Conservation (phyloP, 2,797 vertebrate species). For the Brachymystax lenok region DNA sequence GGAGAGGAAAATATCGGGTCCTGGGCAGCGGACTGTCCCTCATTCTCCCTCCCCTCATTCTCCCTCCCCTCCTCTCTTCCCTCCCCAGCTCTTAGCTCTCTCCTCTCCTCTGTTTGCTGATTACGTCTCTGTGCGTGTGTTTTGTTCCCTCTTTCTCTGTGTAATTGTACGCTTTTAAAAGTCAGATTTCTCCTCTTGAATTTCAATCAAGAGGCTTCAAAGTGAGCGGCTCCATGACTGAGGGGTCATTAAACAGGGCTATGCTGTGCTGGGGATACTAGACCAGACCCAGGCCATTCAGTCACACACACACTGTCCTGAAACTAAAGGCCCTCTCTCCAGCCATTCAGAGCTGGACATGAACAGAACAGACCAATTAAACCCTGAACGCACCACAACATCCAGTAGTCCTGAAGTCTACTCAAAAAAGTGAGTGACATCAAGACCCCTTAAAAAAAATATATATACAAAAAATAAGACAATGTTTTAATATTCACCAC, state of each 20-base stretch:
- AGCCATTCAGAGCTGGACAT: neutral
- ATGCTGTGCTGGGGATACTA: constrained; percentile 32
- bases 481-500: too few species aligned
- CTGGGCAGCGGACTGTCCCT: too few species aligned
- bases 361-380: constrained; percentile 28
- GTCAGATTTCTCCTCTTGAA: constrained; percentile 72
- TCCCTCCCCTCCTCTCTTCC: constrained; percentile 13
- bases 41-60: neutral
- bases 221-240: constrained; percentile 67
- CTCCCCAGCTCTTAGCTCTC: neutral
- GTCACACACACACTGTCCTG: neutral
- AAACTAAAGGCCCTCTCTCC: neutral
- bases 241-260: constrained; percentile 66
- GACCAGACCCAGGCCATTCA: neutral
- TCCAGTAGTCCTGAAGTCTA: constrained; percentile 10
- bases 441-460: neutral
- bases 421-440: neutral
- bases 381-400: neutral
- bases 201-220: constrained; percentile 80
- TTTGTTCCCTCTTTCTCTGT: constrained; percentile 24
- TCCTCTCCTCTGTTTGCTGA: constrained; percentile 30
- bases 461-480: too few species aligned
- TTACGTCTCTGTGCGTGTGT: constrained; percentile 23
- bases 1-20: neutral
- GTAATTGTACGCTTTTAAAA: constrained; percentile 67